Base-by-base conservation (phyloP, 2,888 invertebrate species). In the Leptopterna dolabrata region DNA sequence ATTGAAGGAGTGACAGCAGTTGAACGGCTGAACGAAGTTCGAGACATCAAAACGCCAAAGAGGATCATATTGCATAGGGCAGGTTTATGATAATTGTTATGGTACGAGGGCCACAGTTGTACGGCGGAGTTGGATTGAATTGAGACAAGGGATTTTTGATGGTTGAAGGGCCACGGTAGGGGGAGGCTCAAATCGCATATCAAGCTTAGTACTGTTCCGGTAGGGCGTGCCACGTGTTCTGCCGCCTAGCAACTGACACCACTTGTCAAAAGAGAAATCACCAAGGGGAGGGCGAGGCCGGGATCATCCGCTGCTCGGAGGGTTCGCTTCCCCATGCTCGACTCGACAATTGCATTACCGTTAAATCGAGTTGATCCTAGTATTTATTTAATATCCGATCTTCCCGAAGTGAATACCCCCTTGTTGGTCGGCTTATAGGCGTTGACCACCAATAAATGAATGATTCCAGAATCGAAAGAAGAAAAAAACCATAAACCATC, bases 51-150 rank as follows among this genome's bases (percentile, higher is more conserved):
- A 55, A 55, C n/a, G 16, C 55, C n/a, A 55, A 55, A 55, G 55
- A 55, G 55, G 55, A 63, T 63, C 63, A 27, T 24, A 63, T 63
- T 63, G 63, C 63, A 63, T 16, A 51, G 63, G 63, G 63, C 24
- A 63, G 63, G 63, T 63, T 63, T 63, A 63, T 63, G 63, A 63
- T 63, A 63, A 63, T 63, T 63, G 63, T 63, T 63, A 63, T 63
- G 63, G 63, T 27, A 27, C 24, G 19, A 63, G 63, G 13, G 63
- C 24, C 63, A 19, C 63, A 63, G 63, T 63, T 24, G 63, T 4
- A 19, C 24, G n/a, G n/a, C 24, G 1, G 19, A 63, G 24, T 24
- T 63, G 63, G 7, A 0, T 24, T 19, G 24, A 63, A 24, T 2
- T 11, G 13, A 11, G 51, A 51, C n/a, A n/a, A 4, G 7, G 63